phyloP scores from a whole-genome alignment of 2,888 invertebrate genomes.

The Lasioglossum pauxillum region DNA sequence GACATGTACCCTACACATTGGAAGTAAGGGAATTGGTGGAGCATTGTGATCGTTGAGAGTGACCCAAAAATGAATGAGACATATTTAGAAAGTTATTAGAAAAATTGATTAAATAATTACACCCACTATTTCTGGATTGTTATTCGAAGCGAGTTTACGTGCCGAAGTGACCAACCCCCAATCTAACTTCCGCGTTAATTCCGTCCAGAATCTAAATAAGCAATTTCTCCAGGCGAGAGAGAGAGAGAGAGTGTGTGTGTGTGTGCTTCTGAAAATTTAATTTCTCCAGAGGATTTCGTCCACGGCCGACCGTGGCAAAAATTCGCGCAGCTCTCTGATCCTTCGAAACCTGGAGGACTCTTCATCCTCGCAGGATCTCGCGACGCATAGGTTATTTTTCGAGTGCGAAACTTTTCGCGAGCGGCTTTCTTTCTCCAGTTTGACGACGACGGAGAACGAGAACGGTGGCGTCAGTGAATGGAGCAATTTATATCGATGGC shows the following conservation, averaged over 20 bases:
- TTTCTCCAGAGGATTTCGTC: slow-evolving; percentile 22
- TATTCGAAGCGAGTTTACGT: not conserved
- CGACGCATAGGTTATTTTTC: slow-evolving; percentile 65
- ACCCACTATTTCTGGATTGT: not conserved
- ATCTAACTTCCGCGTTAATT: slow-evolving; percentile 6
- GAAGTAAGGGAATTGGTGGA: not conserved
- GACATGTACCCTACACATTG: no score
- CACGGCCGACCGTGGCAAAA: slow-evolving; percentile 11
- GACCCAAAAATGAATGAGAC: not conserved
- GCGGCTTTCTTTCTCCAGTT: slow-evolving; percentile 40
- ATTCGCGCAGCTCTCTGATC: slow-evolving; percentile 10
- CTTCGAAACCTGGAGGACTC: not conserved
- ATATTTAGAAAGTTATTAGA: no score
- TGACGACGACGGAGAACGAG: slow-evolving; percentile 33
- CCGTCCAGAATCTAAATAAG: slow-evolving; percentile 8
- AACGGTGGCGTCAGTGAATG: slow-evolving; percentile 60
- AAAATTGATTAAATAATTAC: not conserved
- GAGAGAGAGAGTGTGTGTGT: not conserved
- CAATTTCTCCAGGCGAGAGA: not conserved
- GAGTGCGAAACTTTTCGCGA: slow-evolving; percentile 64
- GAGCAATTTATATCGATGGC: slow-evolving; percentile 78
- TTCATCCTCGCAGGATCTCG: slow-evolving; percentile 25
- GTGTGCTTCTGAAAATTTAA: slow-evolving; percentile 36
- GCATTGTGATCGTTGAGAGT: not conserved
- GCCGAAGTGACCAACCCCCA: not conserved